Base-by-base conservation (phyloP, 1,140 invertebrate genomes). In the Drosophila arawakana region DNA sequence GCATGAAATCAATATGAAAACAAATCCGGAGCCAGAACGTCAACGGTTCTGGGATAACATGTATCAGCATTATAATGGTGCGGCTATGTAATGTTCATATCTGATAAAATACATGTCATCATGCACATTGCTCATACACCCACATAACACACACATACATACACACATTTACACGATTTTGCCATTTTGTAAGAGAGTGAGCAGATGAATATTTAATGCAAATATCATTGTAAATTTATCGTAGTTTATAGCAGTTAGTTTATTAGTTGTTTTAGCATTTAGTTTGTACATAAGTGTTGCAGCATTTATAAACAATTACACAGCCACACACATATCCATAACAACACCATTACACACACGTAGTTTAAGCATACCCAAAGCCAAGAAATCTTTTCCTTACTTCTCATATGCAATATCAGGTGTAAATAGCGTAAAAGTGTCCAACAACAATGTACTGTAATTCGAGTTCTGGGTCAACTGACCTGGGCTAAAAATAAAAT, bases 1-100 rank as follows among this genome's bases (percentile, higher is more conserved):
- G 2, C 91, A 91, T 18, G 93, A 93, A 35, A 92, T 94, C 57
- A 93, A 93, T 3, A 78, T 93, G 62, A 83, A 91, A 30, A 86
- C 85, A 7, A 93, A 94, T 76, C 94, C 94, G 0, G 94, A 94
- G 74, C 65, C 91, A 2, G 93, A 93, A 63, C 91, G 94, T 44
- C 92, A 94, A 13, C 91, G 88, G 3, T 94, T 94, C 80, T 95
- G 94, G 94, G 94, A 95, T 81, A 92, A 94, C 84, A 92, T 95
- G 34, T 95, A 94, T 81, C 92, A 93, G 47, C 93, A 94, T 67
- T 94, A 92, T 47, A 92, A 92, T 75, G 91, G 91, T 70, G 81
- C 77, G 58, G 88, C 88, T 54, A 92, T 92, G 91, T 92, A 75
- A 54, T 43, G n/a, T 43, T 44, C 15, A 76, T 30, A 41, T 13